A percentile compares a stretch with the other conserved stretches of the same genome.
Evolutionary conservation across 2,888 invertebrate genomes (phyloP).

Genomic region (Machimus rusticus): DNA sequence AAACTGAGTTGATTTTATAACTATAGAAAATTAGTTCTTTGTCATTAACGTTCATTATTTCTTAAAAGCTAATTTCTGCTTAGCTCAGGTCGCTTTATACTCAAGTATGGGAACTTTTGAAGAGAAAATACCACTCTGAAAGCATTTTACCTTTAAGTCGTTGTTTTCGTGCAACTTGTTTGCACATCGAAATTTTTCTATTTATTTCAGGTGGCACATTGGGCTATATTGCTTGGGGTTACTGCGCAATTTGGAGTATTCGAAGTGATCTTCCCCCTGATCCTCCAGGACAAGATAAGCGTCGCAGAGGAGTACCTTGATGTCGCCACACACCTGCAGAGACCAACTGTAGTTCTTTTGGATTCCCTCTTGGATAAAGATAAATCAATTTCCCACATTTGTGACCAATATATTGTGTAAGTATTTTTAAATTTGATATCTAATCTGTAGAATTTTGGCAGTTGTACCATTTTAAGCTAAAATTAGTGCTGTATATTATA

Average conservation of each 20-base stretch:
- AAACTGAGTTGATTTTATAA: no score
- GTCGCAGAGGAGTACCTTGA: constrained; percentile 79
- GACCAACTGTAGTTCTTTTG: constrained; percentile 72
- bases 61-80: no score
- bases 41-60: no score
- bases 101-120: no score
- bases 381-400: constrained; percentile 66
- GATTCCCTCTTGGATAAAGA: constrained; percentile 74
- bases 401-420: constrained; percentile 68
- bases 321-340: constrained; percentile 71
- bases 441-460: not conserved
- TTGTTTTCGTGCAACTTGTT: not conserved
- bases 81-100: no score
- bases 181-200: not conserved
- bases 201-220: constrained; percentile 70
- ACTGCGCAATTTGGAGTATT: constrained; percentile 74
- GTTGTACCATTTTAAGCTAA: not conserved
- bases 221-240: constrained; percentile 72
- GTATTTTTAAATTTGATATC: constrained; percentile 47
- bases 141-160: no score
- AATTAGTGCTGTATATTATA: not conserved
- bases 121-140: no score
- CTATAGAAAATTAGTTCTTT: no score
- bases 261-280: constrained; percentile 77
- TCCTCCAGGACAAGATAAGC: constrained; percentile 81